Conservation (phyloP, 2,888 invertebrate genomes). For the Apamea monoglypha region DNA sequence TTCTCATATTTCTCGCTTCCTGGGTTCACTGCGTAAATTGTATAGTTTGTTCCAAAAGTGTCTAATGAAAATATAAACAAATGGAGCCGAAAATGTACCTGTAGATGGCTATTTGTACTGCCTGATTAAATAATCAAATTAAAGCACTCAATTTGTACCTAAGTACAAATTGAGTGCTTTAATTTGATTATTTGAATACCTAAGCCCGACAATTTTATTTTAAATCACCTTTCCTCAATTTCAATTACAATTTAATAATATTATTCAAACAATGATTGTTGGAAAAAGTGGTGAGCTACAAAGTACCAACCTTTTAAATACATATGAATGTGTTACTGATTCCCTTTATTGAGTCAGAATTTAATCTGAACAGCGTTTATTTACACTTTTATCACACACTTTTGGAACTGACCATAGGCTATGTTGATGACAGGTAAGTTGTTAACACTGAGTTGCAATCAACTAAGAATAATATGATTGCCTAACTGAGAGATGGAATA, state of each 20-base stretch:
- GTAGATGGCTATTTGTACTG: too few species aligned
- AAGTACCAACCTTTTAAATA: neutral
- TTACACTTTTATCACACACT: neutral
- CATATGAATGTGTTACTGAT: neutral
- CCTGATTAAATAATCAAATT: too few species aligned
- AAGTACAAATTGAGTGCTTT: neutral
- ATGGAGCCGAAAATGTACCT: neutral
- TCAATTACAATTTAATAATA: neutral
- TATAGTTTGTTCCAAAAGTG: neutral
- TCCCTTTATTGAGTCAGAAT: neutral
- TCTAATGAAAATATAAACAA: neutral
- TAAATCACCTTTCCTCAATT: neutral
- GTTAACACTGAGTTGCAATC: neutral
- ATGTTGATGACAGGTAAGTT: neutral
- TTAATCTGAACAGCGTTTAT: neutral
- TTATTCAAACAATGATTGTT: neutral
- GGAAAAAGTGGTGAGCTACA: neutral
- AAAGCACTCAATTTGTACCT: neutral
- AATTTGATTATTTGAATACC: too few species aligned
- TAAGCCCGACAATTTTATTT: neutral
- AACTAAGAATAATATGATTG: neutral
- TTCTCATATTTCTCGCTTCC: constrained; percentile 49
- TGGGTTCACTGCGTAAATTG: constrained; percentile 28
- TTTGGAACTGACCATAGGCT: neutral
- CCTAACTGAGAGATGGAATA: neutral